These are phyloP conservation scores for Crepidodera aurea DNA, from an alignment of 2,888 invertebrate species.

Conservation along the genomic window DNA sequence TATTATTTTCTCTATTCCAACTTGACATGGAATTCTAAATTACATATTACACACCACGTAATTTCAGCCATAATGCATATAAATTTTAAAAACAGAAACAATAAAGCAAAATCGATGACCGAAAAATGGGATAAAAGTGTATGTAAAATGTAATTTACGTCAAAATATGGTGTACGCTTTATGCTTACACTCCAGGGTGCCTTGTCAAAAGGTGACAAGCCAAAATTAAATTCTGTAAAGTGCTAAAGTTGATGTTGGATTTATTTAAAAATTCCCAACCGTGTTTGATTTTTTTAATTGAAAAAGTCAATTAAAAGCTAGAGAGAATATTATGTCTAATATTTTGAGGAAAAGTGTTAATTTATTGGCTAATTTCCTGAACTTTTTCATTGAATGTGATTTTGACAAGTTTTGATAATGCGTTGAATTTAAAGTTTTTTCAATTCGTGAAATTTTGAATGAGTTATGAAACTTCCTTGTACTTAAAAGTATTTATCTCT, in stretches of 20 bases:
- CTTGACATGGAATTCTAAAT: neutral
- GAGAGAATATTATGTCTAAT: neutral
- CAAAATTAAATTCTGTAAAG: conserved; percentile 5
- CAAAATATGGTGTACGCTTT: neutral
- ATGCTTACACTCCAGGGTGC: neutral
- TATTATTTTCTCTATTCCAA: no score
- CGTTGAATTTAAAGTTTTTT: neutral
- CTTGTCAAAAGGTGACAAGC: neutral
- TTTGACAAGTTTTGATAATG: neutral
- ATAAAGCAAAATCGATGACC: neutral
- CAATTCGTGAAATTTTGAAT: no score
- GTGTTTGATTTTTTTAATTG: neutral
- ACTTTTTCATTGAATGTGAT: neutral
- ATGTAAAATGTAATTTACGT: conserved; percentile 6
- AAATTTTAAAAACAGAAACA: conserved; percentile 5
- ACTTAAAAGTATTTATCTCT: no score
- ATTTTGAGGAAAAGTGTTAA: neutral
- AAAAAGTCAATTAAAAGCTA: conserved; percentile 3
- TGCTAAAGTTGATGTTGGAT: neutral
- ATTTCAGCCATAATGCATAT: neutral
- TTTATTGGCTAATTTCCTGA: no score
- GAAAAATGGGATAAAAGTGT: neutral
- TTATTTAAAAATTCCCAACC: conserved; percentile 4
- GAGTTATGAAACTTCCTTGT: no score
- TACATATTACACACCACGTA: neutral